These are phyloP conservation scores for Caenorhabditis virilis DNA, from an alignment of 2,888 invertebrate genomes.

Conservation along the genomic window DNA sequence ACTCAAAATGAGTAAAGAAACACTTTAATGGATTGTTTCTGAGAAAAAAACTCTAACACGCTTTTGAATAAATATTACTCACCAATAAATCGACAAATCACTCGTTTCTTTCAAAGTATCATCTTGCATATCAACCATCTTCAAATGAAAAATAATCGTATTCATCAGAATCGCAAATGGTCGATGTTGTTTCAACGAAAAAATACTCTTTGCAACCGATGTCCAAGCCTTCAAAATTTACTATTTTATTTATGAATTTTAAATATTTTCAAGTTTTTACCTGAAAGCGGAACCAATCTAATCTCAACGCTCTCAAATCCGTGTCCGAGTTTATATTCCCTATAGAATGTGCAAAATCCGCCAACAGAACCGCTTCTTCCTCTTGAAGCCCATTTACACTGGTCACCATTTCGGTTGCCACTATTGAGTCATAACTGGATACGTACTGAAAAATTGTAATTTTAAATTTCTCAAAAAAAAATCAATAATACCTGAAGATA, in stretches of 20 bases:
- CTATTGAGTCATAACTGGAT: slow-evolving; percentile 91
- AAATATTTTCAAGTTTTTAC: slow-evolving; percentile 48
- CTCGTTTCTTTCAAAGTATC: slow-evolving; percentile 95
- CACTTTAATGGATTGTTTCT: too few relatives aligned
- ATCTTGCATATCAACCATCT: slow-evolving; percentile 96
- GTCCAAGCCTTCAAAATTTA: slow-evolving; percentile 77
- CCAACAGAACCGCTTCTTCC: slow-evolving; percentile 60
- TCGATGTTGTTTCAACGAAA: slow-evolving; percentile 78
- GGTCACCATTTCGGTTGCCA: slow-evolving; percentile 78
- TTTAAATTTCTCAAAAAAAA: neutral
- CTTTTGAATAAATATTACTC: too few relatives aligned
- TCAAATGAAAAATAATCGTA: slow-evolving; percentile 92
- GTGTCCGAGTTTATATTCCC: slow-evolving; percentile 54
- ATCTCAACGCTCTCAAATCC: slow-evolving; percentile 89
- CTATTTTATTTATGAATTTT: neutral
- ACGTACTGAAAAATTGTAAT: slow-evolving; percentile 78
- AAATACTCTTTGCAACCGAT: slow-evolving; percentile 82
- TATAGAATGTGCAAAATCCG: slow-evolving; percentile 46
- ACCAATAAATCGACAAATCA: slow-evolving; percentile 93
- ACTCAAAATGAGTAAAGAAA: too few relatives aligned
- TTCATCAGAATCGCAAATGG: slow-evolving; percentile 87
- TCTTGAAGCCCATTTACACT: slow-evolving; percentile 38
- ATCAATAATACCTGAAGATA: slow-evolving; percentile 42
- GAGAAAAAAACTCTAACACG: too few relatives aligned
- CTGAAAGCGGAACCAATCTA: slow-evolving; percentile 97